A percentile compares a stretch with the other conserved stretches of the same genome.
Conservation (phyloP, 1,140 invertebrate species). For the Meteorus sp. region DNA sequence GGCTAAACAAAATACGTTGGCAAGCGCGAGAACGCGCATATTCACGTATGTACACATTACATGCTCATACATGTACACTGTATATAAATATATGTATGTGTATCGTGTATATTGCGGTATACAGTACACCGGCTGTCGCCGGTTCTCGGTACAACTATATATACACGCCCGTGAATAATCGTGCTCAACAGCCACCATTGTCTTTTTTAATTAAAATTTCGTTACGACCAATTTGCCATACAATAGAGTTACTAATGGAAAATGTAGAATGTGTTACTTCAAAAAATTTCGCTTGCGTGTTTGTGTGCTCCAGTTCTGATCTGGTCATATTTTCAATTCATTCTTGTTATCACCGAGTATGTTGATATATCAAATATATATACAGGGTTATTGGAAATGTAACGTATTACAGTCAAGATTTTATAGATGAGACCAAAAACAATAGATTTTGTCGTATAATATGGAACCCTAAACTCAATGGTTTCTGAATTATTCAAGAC, state of each 20-base stretch:
- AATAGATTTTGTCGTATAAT: no score
- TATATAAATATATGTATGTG: background rate
- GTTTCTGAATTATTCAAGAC: no score
- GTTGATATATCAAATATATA: constrained; percentile 3
- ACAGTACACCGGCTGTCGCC: constrained; percentile 9
- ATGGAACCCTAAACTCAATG: no score
- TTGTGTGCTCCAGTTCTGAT: constrained; percentile 5
- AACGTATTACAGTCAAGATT: no score
- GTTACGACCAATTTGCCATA: constrained; percentile 36
- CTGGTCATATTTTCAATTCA: background rate
- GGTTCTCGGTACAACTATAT: background rate
- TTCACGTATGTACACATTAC: no score
- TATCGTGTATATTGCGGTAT: background rate
- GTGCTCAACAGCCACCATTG: constrained; percentile 26
- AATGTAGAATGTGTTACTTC: constrained; percentile 3
- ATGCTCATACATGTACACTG: no score
- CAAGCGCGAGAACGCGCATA: no score
- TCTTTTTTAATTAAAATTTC: constrained; percentile 41
- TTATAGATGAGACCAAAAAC: no score
- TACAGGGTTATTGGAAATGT: no score
- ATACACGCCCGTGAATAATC: constrained; percentile 27
- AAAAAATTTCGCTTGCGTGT: constrained; percentile 12
- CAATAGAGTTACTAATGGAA: constrained; percentile 28
- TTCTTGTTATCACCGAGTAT: background rate
- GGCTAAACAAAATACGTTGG: no score